Percentiles rank a stretch among this genome's conserved stretches.
Conservation (phyloP, 2,888 invertebrate species). For the Timandra comae region DNA sequence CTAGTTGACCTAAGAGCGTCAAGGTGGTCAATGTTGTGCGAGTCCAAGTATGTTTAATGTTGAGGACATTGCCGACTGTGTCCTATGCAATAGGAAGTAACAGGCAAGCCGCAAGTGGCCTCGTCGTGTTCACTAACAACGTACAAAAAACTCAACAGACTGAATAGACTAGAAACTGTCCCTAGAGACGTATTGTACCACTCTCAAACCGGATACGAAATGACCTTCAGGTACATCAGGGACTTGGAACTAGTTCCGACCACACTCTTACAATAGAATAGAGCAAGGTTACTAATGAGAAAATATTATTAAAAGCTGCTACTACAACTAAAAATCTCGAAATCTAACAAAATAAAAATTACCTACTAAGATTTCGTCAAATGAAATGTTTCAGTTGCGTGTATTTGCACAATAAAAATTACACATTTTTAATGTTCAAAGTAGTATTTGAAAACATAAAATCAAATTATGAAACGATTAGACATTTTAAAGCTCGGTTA, state of each 20-base stretch:
- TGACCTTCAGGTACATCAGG: conserved; percentile 41
- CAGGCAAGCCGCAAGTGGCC: conserved; percentile 32
- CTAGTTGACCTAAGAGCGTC: too few species aligned
- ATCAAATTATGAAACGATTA: too few species aligned
- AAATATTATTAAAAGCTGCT: too few species aligned
- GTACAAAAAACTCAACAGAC: conserved; percentile 38
- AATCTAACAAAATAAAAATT: too few species aligned
- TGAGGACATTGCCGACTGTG: conserved; percentile 7
- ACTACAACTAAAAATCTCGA: too few species aligned
- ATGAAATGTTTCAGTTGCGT: too few species aligned
- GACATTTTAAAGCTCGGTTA: too few species aligned
- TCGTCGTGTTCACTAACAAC: conserved; percentile 26
- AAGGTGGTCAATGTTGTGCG: too few species aligned
- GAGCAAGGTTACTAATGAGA: conserved; percentile 27
- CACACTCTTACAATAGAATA: conserved; percentile 26
- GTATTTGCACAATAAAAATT: too few species aligned
- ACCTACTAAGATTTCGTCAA: too few species aligned
- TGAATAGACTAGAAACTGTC: conserved; percentile 22
- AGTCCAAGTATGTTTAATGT: conserved; percentile 2
- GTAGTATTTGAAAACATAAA: too few species aligned
- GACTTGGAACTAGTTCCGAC: conserved; percentile 41
- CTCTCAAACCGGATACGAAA: conserved; percentile 41
- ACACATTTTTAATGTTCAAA: too few species aligned
- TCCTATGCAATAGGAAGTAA: conserved; percentile 39
- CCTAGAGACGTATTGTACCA: conserved; percentile 38